phyloP scores from a whole-genome alignment of 2,888 invertebrate genomes.

The Stenotaenia linearis region DNA sequence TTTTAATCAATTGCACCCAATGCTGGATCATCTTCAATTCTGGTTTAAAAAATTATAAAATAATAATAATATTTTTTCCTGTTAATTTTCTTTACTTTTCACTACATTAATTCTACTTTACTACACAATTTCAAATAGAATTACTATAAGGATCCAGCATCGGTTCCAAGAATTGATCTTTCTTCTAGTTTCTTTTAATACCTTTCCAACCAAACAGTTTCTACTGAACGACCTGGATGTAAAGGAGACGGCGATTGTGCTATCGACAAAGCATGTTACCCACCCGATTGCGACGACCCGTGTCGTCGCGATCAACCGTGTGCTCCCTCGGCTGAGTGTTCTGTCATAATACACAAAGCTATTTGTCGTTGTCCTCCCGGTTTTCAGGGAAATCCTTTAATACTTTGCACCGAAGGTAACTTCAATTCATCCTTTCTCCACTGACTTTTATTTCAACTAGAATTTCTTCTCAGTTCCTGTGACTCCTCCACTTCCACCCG shows the following conservation, averaged over 20 bases:
- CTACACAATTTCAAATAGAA: too few relatives aligned
- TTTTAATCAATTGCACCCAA: too few relatives aligned
- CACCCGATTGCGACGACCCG: constrained; percentile 38
- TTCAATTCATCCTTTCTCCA: not conserved
- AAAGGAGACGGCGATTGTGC: constrained; percentile 77
- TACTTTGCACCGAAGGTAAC: constrained; percentile 38
- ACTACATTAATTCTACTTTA: too few relatives aligned
- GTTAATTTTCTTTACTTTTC: too few relatives aligned
- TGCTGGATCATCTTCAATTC: too few relatives aligned
- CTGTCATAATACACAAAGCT: constrained; percentile 70
- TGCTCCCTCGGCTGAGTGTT: constrained; percentile 64
- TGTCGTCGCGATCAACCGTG: constrained; percentile 52
- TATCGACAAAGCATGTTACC: constrained; percentile 66
- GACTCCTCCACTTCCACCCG: not conserved
- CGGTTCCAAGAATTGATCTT: too few relatives aligned
- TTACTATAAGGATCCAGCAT: too few relatives aligned
- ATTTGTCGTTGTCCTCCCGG: constrained; percentile 66
- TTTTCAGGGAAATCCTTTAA: constrained; percentile 49
- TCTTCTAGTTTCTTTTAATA: not conserved
- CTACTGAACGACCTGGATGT: constrained; percentile 56
- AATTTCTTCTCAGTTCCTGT: not conserved
- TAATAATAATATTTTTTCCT: too few relatives aligned
- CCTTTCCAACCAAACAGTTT: not conserved
- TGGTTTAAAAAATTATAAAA: too few relatives aligned
- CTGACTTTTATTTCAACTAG: not conserved